Conservation (phyloP, 2,888 invertebrate genomes). For the Copidosoma aretas region DNA sequence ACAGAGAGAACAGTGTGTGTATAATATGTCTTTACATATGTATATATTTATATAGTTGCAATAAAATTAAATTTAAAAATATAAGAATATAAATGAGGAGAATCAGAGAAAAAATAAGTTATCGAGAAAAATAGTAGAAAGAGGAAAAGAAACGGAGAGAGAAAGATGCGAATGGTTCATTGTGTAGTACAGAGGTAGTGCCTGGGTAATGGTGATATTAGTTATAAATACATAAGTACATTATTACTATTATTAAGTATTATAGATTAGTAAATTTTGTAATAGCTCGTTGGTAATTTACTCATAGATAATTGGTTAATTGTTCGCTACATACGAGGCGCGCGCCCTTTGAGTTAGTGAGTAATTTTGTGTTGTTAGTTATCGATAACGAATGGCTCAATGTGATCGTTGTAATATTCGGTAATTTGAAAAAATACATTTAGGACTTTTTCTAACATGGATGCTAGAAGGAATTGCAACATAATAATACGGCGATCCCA, state of each 20-base stretch:
- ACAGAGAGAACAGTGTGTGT: constrained; percentile 31
- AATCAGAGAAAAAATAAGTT: constrained; percentile 36
- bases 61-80: constrained; percentile 28
- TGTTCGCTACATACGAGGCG: constrained; percentile 19
- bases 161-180: constrained; percentile 41
- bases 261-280: constrained; percentile 29
- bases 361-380: constrained; percentile 16
- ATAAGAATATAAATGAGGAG: constrained; percentile 28
- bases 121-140: constrained; percentile 23
- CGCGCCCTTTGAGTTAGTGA: constrained; percentile 22
- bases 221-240: constrained; percentile 22
- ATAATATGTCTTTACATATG: no score
- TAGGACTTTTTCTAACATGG: constrained; percentile 22
- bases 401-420: constrained; percentile 23
- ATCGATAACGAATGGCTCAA: constrained; percentile 27
- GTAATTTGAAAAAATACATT: not conserved
- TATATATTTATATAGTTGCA: constrained; percentile 15
- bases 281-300: not conserved
- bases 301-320: constrained; percentile 11
- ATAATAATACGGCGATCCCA: constrained; percentile 8
- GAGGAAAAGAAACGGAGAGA: constrained; percentile 35
- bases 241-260: constrained; percentile 33
- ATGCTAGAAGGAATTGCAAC: constrained; percentile 17
- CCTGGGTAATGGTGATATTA: constrained; percentile 39
- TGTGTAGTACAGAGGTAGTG: constrained; percentile 43